Conservation (phyloP, 2,888 invertebrate genomes). For the Leptogaster cylindrica region DNA sequence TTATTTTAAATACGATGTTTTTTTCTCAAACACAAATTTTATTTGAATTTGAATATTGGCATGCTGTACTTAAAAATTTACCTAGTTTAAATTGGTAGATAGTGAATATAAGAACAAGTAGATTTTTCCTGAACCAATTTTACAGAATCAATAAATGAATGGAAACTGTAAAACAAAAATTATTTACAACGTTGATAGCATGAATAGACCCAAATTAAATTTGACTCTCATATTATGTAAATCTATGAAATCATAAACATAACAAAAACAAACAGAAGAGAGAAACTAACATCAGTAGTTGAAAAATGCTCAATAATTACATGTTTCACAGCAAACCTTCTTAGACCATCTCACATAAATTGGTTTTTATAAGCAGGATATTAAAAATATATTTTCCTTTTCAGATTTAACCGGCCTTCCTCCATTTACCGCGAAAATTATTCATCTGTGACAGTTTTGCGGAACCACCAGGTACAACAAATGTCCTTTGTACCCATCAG, state of each 20-base stretch:
- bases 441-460: conserved; percentile 36
- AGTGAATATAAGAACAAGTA: too few species aligned
- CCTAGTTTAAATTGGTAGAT: too few species aligned
- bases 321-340: too few species aligned
- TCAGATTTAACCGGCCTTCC: conserved; percentile 45
- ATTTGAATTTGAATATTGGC: too few species aligned
- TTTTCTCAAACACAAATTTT: too few species aligned
- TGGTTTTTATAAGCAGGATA: not conserved
- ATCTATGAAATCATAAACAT: not conserved
- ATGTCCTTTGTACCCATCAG: conserved; percentile 12
- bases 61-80: too few species aligned
- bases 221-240: not conserved
- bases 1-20: too few species aligned
- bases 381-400: conserved; percentile 39
- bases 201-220: not conserved
- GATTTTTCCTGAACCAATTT: too few species aligned
- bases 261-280: conserved; percentile 1
- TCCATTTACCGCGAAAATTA: conserved; percentile 37
- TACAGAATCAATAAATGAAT: too few species aligned
- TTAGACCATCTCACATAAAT: not conserved
- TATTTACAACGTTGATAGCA: too few species aligned
- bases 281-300: not conserved
- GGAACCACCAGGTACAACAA: conserved; percentile 39
- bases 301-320: not conserved
- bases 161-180: too few species aligned